These are phyloP conservation scores for Amblyornis subalaris DNA, from an alignment of 2,113 vertebrate species.

Conservation along the genomic window DNA sequence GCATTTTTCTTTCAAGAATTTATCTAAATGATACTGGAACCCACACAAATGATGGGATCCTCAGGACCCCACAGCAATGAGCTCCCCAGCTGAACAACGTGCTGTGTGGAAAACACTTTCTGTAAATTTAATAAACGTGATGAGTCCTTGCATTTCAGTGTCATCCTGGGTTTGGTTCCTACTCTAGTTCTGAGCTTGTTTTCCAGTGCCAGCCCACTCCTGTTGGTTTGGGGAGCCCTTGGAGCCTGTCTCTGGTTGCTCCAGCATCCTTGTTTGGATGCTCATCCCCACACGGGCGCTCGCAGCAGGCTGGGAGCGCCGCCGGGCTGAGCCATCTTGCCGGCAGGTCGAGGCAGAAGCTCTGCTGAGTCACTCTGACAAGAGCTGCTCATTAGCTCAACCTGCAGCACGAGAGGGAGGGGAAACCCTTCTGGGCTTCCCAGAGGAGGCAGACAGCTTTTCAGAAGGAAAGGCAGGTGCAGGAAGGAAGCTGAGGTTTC, in stretches of 20 bases:
- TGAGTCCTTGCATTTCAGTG: not conserved
- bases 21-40: not conserved
- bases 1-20: not conserved
- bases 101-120: not conserved
- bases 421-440: conserved; percentile 17
- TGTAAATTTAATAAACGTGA: not conserved
- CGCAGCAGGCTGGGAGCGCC: not conserved
- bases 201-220: not conserved
- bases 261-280: not conserved
- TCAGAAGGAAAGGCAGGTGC: not conserved
- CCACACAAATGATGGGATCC: not conserved
- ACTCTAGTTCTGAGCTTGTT: not conserved
- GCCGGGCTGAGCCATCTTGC: not conserved
- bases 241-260: not conserved
- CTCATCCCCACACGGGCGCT: not conserved
- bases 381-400: conserved; percentile 45
- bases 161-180: not conserved
- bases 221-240: not conserved
- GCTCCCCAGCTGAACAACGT: not conserved
- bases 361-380: conserved; percentile 46
- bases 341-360: not conserved
- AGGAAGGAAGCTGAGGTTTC: not conserved
- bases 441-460: not conserved
- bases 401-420: conserved; percentile 4
- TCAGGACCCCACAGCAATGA: rapidly evolving